A percentile compares a stretch with the other conserved stretches of the same genome.
Evolutionary conservation across 1,140 invertebrate genomes (phyloP).

Genomic region (Drosophila bocki): DNA sequence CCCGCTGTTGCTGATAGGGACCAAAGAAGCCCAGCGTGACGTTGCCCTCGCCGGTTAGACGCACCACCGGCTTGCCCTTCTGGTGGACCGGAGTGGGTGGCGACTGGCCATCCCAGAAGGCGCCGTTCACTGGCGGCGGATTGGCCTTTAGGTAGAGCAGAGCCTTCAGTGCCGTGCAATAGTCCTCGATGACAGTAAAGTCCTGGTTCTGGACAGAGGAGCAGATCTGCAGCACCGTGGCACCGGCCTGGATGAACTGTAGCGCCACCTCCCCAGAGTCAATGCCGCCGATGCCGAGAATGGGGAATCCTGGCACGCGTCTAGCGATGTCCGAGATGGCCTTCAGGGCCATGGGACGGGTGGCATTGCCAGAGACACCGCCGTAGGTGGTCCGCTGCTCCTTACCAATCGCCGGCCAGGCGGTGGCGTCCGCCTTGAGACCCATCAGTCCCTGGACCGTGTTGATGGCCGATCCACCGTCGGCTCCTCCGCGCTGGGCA

Average conservation of each 20-base stretch:
- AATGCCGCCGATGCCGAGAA: slow-evolving; percentile 97
- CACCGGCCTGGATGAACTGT: slow-evolving; percentile 97
- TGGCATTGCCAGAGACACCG: slow-evolving; percentile 98
- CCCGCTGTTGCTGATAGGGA: slow-evolving; percentile 91
- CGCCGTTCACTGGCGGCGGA: slow-evolving; percentile 86
- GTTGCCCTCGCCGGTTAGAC: slow-evolving; percentile 88
- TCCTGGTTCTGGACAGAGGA: slow-evolving; percentile 99
- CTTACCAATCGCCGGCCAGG: slow-evolving; percentile 96
- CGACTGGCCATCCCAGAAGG: slow-evolving; percentile 96
- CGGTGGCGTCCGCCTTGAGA: slow-evolving; percentile 90
- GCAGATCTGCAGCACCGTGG: slow-evolving; percentile 96
- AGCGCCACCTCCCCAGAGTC: slow-evolving; percentile 97
- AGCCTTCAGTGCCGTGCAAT: slow-evolving; percentile 95
- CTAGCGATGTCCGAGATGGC: slow-evolving; percentile 95
- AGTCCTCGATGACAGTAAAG: slow-evolving; percentile 97
- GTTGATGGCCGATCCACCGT: slow-evolving; percentile 98
- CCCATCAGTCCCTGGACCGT: slow-evolving; percentile 98
- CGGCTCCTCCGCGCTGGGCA: slow-evolving; percentile 96
- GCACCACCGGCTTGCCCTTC: slow-evolving; percentile 94
- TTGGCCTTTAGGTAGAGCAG: slow-evolving; percentile 92
- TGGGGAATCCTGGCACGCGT: slow-evolving; percentile 94
- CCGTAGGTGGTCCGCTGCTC: slow-evolving; percentile 96
- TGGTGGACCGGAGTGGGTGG: slow-evolving; percentile 96
- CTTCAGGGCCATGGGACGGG: slow-evolving; percentile 95
- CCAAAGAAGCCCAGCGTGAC: slow-evolving; percentile 96